A percentile compares a stretch with the other conserved stretches of the same genome.
These are phyloP conservation scores for Gorsachius magnificus DNA, from an alignment of 2,797 vertebrate genomes.

Conservation along the genomic window DNA sequence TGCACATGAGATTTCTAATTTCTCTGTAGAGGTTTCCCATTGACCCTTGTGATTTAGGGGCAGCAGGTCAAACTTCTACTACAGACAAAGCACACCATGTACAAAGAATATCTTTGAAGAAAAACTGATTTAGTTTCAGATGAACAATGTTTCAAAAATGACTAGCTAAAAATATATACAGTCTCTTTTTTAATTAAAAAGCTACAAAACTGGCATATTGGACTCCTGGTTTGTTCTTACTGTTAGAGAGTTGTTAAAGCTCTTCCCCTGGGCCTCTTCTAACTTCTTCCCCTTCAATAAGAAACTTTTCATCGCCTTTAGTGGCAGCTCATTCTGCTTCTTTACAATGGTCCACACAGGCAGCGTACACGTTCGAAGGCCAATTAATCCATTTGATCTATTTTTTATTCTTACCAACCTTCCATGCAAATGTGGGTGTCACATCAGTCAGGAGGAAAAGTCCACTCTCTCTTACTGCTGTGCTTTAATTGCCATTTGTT, in stretches of 20 bases:
- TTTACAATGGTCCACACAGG: accelerated
- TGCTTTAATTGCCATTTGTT: background rate
- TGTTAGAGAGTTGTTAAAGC: background rate
- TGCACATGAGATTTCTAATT: background rate
- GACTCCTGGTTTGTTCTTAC: background rate
- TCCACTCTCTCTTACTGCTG: background rate
- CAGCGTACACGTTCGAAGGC: background rate
- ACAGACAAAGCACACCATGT: background rate
- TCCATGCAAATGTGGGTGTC: background rate
- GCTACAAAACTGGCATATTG: background rate
- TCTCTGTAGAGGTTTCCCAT: background rate
- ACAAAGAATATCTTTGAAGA: background rate
- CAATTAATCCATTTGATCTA: background rate
- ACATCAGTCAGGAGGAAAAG: background rate
- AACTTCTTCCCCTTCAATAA: background rate
- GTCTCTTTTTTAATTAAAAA: background rate
- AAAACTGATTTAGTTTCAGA: background rate
- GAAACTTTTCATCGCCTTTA: background rate
- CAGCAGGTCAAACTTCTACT: background rate
- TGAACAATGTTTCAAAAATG: background rate
- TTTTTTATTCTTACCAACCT: background rate
- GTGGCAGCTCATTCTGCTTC: background rate
- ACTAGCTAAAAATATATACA: background rate
- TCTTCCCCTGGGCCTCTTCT: background rate
- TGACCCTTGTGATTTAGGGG: background rate